phyloP scores from a whole-genome alignment of 1,140 invertebrate genomes.

The Maconellicoccus hirsutus region DNA sequence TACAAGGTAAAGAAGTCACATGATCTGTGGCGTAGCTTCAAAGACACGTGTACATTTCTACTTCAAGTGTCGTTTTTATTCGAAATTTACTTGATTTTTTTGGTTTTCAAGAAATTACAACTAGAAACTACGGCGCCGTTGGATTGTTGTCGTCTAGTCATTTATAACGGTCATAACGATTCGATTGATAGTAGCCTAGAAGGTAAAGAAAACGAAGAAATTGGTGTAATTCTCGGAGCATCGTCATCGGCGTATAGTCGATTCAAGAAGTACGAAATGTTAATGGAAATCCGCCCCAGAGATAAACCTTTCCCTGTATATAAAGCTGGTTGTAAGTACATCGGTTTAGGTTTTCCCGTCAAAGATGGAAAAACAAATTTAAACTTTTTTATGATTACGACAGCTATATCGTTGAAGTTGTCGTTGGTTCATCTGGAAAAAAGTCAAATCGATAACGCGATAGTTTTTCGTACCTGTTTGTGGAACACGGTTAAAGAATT shows the following conservation, averaged over 20 bases:
- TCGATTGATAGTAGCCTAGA: constrained; percentile 61
- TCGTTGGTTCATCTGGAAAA: constrained; percentile 48
- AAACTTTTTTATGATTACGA: not conserved
- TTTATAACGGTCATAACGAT: constrained; percentile 53
- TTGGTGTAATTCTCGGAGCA: too few relatives aligned
- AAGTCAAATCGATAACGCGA: constrained; percentile 49
- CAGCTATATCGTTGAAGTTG: constrained; percentile 48
- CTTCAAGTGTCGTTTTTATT: not conserved
- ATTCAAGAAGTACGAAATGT: constrained; percentile 42
- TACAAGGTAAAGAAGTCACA: constrained; percentile 37
- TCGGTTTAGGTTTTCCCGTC: not conserved
- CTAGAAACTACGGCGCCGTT: constrained; percentile 45
- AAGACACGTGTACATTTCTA: too few relatives aligned
- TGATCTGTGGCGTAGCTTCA: constrained; percentile 5
- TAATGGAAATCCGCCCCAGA: constrained; percentile 53
- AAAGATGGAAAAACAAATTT: not conserved
- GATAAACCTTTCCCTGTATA: constrained; percentile 54
- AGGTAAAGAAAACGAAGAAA: constrained; percentile 40
- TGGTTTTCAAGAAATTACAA: constrained; percentile 40
- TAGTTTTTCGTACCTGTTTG: constrained; percentile 45
- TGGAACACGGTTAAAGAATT: constrained; percentile 45
- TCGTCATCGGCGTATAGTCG: too few relatives aligned
- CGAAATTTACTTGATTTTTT: not conserved
- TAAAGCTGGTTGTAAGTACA: constrained; percentile 43
- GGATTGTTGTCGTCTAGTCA: constrained; percentile 58